Evolutionary conservation across 2,113 vertebrate genomes (phyloP), one percentile per base, ranked within the genome.

Genomic region (Vimba vimba): DNA sequence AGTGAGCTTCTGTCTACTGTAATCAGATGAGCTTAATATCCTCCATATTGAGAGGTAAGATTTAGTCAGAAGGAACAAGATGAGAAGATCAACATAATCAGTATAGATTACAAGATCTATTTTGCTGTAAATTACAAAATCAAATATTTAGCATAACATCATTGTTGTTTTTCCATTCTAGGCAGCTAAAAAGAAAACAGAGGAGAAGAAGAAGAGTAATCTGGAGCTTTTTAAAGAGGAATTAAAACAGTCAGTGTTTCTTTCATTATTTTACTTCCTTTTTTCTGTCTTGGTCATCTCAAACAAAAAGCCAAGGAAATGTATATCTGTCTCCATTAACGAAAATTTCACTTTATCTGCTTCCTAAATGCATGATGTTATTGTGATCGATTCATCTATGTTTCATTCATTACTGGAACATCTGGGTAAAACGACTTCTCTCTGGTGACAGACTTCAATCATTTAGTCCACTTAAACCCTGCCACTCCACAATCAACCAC

Each of bases 121-220:
- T 57, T 57, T 23, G 6, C 55, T 57, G 19, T 23, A 21, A 76
- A 52, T 15, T 8, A 27, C 73, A 55, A 50, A 77, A 33, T 47
- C 23, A 13, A 21, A 25, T 74, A 47, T 36, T 36, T 21, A 36
- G 25, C 12, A 6, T 43, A 8, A 74, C 11, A 12, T n/a, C 23
- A 11, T 74, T 55, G 27, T 77, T 83, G 23, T 73, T 39, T 71
- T 62, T 87, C 1, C 50, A 45, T 83, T 27, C 88, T 90, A 96
- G 95, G 57, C 88, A 1, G 90, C 89, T 86, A 96, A 96, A 90
- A 95, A 88, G 91, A 95, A 92, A 88, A 50, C 92, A 0, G 95
- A 96, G 1, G 95, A 94, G 83, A 96, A 95, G 92, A 96, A 95
- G 90, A 95, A 95, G 91, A 96, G 95, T 71, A 96, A 96, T 79